Base-by-base conservation (phyloP, 64 coral and sea anemone species). In the Stichodactyla helianthus region DNA sequence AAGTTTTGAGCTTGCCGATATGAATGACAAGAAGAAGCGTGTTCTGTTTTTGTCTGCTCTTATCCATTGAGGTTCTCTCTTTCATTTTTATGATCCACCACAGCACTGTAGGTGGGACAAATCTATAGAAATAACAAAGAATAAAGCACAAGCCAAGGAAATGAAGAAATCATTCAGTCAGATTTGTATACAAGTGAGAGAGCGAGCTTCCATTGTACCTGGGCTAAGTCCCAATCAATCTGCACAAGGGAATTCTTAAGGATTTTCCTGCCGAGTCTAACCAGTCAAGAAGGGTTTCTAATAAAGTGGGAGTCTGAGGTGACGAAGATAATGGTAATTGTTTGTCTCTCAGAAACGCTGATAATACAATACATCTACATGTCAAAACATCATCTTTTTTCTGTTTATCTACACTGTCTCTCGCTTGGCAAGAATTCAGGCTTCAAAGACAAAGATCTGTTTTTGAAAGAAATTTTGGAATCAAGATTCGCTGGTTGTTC, bases 151-250 rank as follows among this genome's bases (percentile, higher is more conserved):
- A 6, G 4, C 6, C 50, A 12, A 81, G 78, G 51, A 81, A 81
- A 81, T 81, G 78, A 81, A 81, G 53, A 54, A 52, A 81, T 44
- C 52, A 74, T 27, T 74, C 78, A 81, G 52, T 81, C 78, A 81
- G 53, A 81, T 52, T 81, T 81, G 78, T 51, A 81, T 81, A 52
- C 78, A 52, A 81, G 16, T 12, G 26, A 81, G 20, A 54, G 5
- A n/a, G 9, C 25, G 25, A 31, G 68, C 23, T 74, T 13, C 27
- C 23, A 74, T 74, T 74, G 10, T 13, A 23, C 4, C 1, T 23
- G 9, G 55, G 2, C 14, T 58, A 58, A 58, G 55, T 58, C 55
- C 55, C 63, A 7, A 22, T 68, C 63, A 68, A 68, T 68, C 19
- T 0, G 6, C 63, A 9, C 0, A 68, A 20, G 63, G 11, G 68